Base-by-base conservation (phyloP, 2,888 invertebrate species). In the Taphrorychus bicolor region DNA sequence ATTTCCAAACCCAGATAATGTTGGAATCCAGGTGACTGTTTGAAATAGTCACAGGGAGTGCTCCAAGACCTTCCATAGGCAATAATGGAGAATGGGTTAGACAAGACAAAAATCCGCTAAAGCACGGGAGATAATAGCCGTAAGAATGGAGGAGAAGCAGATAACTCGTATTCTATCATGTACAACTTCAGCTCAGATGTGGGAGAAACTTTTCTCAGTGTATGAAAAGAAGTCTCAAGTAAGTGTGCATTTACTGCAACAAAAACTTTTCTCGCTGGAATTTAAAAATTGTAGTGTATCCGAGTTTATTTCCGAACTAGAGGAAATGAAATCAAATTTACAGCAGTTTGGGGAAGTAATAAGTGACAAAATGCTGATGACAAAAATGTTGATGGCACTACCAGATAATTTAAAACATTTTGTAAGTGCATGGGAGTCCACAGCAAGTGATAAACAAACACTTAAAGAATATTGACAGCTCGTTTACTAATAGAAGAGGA, bases 351-450 rank as follows among this genome's bases (percentile, higher is more conserved):
- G 69, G 2, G 71, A 71, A 62, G 49, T 45, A 51, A n/a, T 72
- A 48, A 59, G 66, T n/a, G 69, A 71, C 2, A 70, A 66, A 63
- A 73, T 73, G 69, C 9, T 72, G 5, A 71, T 69, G 14, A 73
- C 71, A 5, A 70, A 69, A 70, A 66, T 70, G 48, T 56, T 70
- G 23, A 72, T 69, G 66, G 56, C 70, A 1, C 32, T 69, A 7
- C 71, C 70, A 19, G 70, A 71, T 11, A 14, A 60, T 14, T n/a
- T n/a, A n/a, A n/a, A n/a, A n/a, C n/a, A n/a, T n/a, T n/a, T n/a
- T n/a, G n/a, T n/a, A n/a, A n/a, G 66, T 17, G 71, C 71, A 9
- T 73, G 71, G 69, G 67, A 72, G 62, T 74, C 73, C 11, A 74
- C 72, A n/a, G 58, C 71, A 2, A 54, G 51, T 14, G 65, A 70